Evolutionary conservation across 2,888 invertebrate genomes (phyloP).

Genomic region (Elegia similella): DNA sequence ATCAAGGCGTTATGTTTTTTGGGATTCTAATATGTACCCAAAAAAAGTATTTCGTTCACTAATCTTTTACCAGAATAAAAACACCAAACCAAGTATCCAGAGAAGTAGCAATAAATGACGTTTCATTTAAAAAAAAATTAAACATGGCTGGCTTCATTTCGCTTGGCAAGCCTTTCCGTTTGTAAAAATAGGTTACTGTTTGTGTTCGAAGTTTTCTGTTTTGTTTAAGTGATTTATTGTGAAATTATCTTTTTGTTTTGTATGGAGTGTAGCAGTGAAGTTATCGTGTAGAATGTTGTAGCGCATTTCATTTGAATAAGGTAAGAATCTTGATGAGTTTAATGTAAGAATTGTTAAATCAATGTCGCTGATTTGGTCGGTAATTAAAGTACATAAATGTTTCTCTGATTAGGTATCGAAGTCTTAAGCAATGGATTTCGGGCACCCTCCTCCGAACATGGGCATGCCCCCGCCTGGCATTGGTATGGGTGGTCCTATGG

Average conservation of each 20-base stretch:
- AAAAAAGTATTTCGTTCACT: too few species aligned
- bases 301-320: slow-evolving; percentile 54
- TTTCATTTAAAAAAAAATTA: slow-evolving; percentile 12
- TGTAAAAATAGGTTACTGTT: slow-evolving; percentile 60
- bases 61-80: too few species aligned
- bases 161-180: slow-evolving; percentile 32
- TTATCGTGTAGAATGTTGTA: slow-evolving; percentile 64
- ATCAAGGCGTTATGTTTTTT: too few species aligned
- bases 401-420: slow-evolving; percentile 75
- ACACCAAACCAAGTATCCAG: not conserved
- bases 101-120: not conserved
- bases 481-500: slow-evolving; percentile 49
- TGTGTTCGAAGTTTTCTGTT: slow-evolving; percentile 40
- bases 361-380: slow-evolving; percentile 16
- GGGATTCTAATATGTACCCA: too few species aligned
- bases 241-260: slow-evolving; percentile 34
- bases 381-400: slow-evolving; percentile 51
- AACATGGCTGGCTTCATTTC: slow-evolving; percentile 35
- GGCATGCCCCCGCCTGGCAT: slow-evolving; percentile 68
- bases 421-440: slow-evolving; percentile 72
- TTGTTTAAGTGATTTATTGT: slow-evolving; percentile 41
- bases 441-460: slow-evolving; percentile 73
- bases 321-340: slow-evolving; percentile 44
- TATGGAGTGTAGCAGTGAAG: slow-evolving; percentile 50
- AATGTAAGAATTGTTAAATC: slow-evolving; percentile 21